Conservation (phyloP, 2,797 vertebrate genomes). For the Rhinella marina region DNA sequence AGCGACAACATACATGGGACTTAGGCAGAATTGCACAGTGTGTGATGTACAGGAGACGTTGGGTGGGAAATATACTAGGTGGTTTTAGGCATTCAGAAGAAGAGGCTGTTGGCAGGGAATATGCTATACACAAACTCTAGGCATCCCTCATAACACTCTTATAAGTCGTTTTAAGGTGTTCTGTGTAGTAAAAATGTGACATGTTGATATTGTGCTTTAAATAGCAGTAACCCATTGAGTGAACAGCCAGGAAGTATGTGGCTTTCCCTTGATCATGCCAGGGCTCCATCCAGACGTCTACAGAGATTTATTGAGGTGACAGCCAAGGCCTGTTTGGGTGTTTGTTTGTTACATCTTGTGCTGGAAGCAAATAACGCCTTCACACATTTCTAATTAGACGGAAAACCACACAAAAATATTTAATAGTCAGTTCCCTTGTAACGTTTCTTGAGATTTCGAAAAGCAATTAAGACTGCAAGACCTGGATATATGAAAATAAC, state of each 20-base stretch:
- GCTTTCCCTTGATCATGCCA: slow-evolving; percentile 66
- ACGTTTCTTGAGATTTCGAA: background rate
- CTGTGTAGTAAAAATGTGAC: slow-evolving; percentile 59
- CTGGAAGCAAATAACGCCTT: slow-evolving; percentile 27
- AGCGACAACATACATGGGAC: too few relatives aligned
- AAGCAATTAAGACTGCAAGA: slow-evolving; percentile 13
- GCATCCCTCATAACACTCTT: background rate
- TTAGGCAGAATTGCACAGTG: background rate
- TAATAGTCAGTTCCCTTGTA: slow-evolving; percentile 14
- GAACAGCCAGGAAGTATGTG: slow-evolving; percentile 69
- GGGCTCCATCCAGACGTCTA: slow-evolving; percentile 44
- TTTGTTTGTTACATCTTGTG: slow-evolving; percentile 31
- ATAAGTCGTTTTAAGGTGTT: background rate
- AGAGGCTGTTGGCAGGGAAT: too few relatives aligned
- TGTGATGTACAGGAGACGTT: background rate
- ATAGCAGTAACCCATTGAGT: slow-evolving; percentile 66
- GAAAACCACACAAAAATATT: slow-evolving; percentile 46
- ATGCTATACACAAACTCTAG: background rate
- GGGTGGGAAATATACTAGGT: background rate
- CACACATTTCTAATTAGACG: slow-evolving; percentile 42
- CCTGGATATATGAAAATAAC: background rate
- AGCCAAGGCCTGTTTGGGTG: slow-evolving; percentile 37
- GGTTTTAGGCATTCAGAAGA: background rate
- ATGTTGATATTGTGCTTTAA: slow-evolving; percentile 64
- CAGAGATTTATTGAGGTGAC: slow-evolving; percentile 43